Evolutionary conservation across 1,140 invertebrate species (phyloP).

Genomic region (Wiebesia pumilae): DNA sequence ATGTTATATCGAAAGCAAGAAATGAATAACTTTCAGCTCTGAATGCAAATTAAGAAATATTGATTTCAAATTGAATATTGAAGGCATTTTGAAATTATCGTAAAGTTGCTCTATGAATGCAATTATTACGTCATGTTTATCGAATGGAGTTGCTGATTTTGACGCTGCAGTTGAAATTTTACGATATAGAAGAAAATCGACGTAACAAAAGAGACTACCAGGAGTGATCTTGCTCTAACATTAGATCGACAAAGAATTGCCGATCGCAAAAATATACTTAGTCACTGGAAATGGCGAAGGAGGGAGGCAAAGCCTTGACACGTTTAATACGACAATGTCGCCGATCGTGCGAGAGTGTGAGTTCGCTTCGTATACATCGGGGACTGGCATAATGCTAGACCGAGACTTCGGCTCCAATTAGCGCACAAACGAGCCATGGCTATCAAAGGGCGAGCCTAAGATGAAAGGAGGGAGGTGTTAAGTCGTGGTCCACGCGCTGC

Average conservation of each 20-base stretch:
- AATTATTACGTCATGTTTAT: not conserved
- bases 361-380: not conserved
- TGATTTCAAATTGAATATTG: no score
- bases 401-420: slow-evolving; percentile 39
- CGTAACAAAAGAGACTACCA: not conserved
- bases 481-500: not conserved
- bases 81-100: no score
- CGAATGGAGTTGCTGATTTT: slow-evolving; percentile 6
- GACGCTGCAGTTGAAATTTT: slow-evolving; percentile 16
- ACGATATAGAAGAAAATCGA: not conserved
- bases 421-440: not conserved
- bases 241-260: slow-evolving; percentile 13
- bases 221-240: not conserved
- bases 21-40: no score
- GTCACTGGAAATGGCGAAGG: not conserved
- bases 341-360: not conserved
- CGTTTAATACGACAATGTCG: slow-evolving; percentile 36
- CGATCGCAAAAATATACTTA: slow-evolving; percentile 24
- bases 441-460: not conserved
- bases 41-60: no score
- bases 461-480: slow-evolving; percentile 2
- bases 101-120: no score
- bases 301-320: slow-evolving; percentile 45
- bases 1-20: no score
- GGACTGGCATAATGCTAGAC: not conserved